These are phyloP conservation scores for Synanceia verrucosa DNA, from an alignment of 2,797 vertebrate species.

Conservation along the genomic window DNA sequence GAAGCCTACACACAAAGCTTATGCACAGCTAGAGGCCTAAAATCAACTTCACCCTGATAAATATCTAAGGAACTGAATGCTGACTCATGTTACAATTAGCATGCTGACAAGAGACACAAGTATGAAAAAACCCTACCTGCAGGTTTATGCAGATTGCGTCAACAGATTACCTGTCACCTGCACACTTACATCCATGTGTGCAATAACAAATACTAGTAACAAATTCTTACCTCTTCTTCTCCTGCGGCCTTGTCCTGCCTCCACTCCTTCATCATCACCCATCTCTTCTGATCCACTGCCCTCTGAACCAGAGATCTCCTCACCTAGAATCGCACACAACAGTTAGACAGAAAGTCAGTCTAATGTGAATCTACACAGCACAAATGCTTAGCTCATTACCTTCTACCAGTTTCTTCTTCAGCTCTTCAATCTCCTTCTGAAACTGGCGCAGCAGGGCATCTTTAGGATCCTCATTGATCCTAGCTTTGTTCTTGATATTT, in stretches of 20 bases:
- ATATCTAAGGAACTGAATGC: not conserved
- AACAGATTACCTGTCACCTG: not conserved
- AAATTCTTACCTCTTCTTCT: slow-evolving; percentile 86
- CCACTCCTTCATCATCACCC: slow-evolving; percentile 87
- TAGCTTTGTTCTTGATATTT: slow-evolving; percentile 99
- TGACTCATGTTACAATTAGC: slow-evolving; percentile 30
- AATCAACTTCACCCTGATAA: slow-evolving; percentile 1
- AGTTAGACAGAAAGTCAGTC: not conserved
- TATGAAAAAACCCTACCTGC: not conserved
- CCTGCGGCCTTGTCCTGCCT: slow-evolving; percentile 90
- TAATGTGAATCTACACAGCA: not conserved
- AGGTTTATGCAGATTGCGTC: not conserved
- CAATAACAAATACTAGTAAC: not conserved
- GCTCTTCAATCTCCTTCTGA: slow-evolving; percentile 98
- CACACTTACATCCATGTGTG: not conserved
- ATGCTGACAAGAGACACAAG: not conserved
- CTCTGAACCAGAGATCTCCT: slow-evolving; percentile 98
- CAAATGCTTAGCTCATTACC: slow-evolving; percentile 66
- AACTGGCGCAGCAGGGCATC: slow-evolving; percentile 96
- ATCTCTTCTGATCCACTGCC: slow-evolving; percentile 94
- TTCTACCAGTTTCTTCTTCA: slow-evolving; percentile 97
- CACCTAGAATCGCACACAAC: slow-evolving; percentile 80
- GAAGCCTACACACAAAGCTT: not conserved
- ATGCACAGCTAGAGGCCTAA: not conserved
- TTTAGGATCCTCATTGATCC: slow-evolving; percentile 99